Conservation (phyloP, 2,797 vertebrate species). For the Gambelia wislizenii region DNA sequence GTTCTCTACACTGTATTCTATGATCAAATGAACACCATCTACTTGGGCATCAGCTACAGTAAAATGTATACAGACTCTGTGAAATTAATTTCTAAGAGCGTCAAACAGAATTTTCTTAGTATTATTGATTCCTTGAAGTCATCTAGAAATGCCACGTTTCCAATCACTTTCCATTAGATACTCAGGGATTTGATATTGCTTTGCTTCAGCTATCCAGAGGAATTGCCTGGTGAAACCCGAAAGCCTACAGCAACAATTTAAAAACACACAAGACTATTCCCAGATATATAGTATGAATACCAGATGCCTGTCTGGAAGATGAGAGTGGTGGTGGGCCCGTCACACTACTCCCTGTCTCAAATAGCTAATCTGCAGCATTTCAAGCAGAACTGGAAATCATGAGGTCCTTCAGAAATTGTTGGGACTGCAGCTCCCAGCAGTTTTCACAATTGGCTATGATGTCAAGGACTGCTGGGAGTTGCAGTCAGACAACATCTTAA, state of each 20-base stretch:
- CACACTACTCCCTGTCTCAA: neutral
- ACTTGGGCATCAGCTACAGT: neutral
- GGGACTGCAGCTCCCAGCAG: no score
- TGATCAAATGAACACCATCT: neutral
- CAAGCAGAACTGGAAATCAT: no score
- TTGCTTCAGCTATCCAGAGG: neutral
- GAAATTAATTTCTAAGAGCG: slow-evolving; percentile 26
- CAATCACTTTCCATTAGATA: neutral
- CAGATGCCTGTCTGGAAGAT: neutral
- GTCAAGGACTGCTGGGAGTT: no score
- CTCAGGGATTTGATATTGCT: neutral
- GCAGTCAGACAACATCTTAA: no score
- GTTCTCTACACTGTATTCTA: neutral
- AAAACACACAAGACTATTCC: neutral
- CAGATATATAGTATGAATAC: neutral
- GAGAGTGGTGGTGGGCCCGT: neutral
- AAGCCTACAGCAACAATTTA: neutral
- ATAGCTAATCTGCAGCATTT: neutral
- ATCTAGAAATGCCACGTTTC: neutral
- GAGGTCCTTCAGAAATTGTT: no score
- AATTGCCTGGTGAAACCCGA: neutral
- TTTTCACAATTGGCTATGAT: no score
- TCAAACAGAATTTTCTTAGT: neutral
- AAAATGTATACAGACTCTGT: neutral
- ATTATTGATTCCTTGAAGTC: neutral